Conservation (phyloP, 2,113 vertebrate genomes). For the Acinonyx jubatus region DNA sequence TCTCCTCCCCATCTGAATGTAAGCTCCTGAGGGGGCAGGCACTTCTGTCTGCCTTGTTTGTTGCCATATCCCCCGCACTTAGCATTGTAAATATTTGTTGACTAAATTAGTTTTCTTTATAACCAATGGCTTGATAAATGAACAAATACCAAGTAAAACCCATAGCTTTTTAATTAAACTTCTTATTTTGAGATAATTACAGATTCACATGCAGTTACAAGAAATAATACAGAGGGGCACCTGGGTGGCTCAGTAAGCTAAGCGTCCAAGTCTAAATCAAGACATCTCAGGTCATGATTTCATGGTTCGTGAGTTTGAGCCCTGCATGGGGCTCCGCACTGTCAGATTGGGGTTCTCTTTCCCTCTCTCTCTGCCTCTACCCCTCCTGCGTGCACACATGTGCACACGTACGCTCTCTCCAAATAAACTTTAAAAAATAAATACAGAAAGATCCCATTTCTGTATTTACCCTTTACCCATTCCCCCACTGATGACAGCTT, state of each 20-base stretch:
- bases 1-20: neutral
- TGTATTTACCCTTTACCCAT: neutral
- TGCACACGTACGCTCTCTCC: too few relatives aligned
- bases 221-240: neutral
- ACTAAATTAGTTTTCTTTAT: neutral
- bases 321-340: too few relatives aligned
- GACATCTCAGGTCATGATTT: too few relatives aligned
- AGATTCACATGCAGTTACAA: neutral
- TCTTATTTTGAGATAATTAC: constrained; percentile 17
- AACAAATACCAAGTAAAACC: constrained; percentile 25
- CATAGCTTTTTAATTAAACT: constrained; percentile 18
- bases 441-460: neutral
- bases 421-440: too few relatives aligned
- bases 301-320: too few relatives aligned
- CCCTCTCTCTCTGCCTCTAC: too few relatives aligned
- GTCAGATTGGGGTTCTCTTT: too few relatives aligned
- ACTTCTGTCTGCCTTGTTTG: neutral
- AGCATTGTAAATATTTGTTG: neutral
- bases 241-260: too few relatives aligned
- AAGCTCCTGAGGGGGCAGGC: neutral
- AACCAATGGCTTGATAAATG: constrained; percentile 3
- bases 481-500: neutral
- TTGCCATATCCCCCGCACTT: neutral
- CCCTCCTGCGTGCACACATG: too few relatives aligned
- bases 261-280: too few relatives aligned